Evolutionary conservation across 2,113 vertebrate genomes (phyloP).

Genomic region (Regulus satrapa): DNA sequence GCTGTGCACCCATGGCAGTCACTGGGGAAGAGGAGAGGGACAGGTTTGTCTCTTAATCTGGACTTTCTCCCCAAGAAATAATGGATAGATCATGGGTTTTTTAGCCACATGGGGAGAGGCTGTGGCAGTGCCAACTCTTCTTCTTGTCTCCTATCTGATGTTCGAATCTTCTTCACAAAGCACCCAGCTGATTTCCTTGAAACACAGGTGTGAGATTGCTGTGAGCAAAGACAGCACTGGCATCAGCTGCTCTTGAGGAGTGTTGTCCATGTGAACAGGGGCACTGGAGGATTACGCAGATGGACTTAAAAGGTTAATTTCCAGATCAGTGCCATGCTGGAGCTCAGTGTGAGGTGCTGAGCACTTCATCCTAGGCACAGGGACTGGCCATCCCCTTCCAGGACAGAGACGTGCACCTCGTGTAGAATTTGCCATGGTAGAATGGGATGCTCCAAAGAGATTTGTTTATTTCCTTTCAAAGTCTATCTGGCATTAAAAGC

Average conservation of each 20-base stretch:
- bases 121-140: not conserved
- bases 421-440: not conserved
- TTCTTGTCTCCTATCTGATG: rapidly evolving
- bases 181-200: not conserved
- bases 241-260: not conserved
- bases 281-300: not conserved
- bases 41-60: not conserved
- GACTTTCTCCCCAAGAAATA: not conserved
- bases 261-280: too few species aligned
- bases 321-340: not conserved
- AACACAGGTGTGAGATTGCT: not conserved
- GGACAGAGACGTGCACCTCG: not conserved
- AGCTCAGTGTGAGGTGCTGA: not conserved
- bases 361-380: not conserved
- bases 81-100: not conserved
- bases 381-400: not conserved
- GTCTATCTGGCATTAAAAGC: not conserved
- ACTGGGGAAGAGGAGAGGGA: not conserved
- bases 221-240: rapidly evolving
- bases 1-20: not conserved
- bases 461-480: not conserved
- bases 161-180: not conserved
- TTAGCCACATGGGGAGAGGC: rapidly evolving
- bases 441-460: not conserved
- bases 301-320: not conserved